A percentile compares a stretch with the other conserved stretches of the same genome.
Conservation (phyloP, 1,140 invertebrate species). For the Amyelois transitella region DNA sequence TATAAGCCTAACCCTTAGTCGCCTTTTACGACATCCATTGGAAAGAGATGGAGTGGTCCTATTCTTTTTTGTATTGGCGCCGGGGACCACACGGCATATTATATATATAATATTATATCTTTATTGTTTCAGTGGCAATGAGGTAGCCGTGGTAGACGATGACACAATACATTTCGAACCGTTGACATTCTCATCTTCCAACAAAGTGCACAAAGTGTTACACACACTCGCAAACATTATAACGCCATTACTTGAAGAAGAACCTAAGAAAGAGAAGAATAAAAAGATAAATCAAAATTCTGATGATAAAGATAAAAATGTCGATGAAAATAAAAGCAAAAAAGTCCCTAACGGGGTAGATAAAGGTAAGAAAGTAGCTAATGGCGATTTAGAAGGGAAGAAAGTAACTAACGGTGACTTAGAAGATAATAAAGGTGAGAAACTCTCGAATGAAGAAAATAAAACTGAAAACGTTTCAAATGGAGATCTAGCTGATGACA, state of each 20-base stretch:
- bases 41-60: no score
- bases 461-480: constrained; percentile 1
- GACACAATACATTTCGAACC: constrained; percentile 20
- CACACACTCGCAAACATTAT: constrained; percentile 38
- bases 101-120: no score
- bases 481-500: no score
- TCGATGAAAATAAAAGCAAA: background rate
- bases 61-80: no score
- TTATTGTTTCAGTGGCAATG: constrained; percentile 17
- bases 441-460: constrained; percentile 20
- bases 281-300: background rate
- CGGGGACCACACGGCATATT: no score
- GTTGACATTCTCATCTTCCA: constrained; percentile 17
- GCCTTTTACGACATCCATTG: no score
- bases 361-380: constrained; percentile 1
- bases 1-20: no score
- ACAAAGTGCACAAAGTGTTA: constrained; percentile 43
- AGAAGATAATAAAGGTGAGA: constrained; percentile 16
- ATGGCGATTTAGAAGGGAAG: constrained; percentile 6
- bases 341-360: background rate
- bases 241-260: constrained; percentile 18
- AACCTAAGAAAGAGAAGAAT: background rate
- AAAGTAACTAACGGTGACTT: constrained; percentile 17
- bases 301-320: background rate
- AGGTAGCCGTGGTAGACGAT: constrained; percentile 11